Conservation (phyloP, 2,113 vertebrate species). For the Ptilorrhoa leucosticta region DNA sequence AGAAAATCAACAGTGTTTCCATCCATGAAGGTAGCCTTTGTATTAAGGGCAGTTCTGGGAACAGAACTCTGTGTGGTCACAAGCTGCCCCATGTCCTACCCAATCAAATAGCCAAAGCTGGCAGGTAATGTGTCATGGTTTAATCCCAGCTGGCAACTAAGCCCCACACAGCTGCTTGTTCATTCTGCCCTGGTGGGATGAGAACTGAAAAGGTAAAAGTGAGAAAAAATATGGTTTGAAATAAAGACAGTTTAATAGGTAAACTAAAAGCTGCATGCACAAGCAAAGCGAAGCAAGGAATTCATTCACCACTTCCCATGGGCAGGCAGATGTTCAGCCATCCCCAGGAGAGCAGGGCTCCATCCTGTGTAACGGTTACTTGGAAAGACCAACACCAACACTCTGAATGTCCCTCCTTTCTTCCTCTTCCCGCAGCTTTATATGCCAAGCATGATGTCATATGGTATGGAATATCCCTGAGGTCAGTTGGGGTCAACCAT, state of each 20-base stretch:
- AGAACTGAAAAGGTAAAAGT: background rate
- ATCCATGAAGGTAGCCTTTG: background rate
- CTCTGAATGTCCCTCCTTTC: background rate
- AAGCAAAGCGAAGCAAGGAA: background rate
- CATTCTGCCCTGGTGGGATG: background rate
- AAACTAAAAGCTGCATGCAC: background rate
- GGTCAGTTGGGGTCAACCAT: too few species aligned
- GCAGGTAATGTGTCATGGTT: background rate
- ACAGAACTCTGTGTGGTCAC: background rate
- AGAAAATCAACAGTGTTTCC: background rate
- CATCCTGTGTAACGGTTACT: background rate
- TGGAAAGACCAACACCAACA: background rate
- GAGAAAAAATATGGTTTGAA: background rate
- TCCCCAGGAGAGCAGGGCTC: background rate
- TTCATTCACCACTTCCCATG: background rate
- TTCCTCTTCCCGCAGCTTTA: background rate
- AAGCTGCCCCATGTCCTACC: background rate
- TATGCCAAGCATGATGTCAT: background rate
- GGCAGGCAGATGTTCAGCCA: background rate
- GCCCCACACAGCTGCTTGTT: background rate
- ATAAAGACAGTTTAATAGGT: background rate
- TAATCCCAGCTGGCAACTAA: background rate
- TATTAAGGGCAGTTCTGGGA: background rate
- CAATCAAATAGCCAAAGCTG: background rate
- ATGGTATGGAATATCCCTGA: background rate